Evolutionary conservation across 2,888 invertebrate genomes (phyloP).

Genomic region (Cepaea hortensis): DNA sequence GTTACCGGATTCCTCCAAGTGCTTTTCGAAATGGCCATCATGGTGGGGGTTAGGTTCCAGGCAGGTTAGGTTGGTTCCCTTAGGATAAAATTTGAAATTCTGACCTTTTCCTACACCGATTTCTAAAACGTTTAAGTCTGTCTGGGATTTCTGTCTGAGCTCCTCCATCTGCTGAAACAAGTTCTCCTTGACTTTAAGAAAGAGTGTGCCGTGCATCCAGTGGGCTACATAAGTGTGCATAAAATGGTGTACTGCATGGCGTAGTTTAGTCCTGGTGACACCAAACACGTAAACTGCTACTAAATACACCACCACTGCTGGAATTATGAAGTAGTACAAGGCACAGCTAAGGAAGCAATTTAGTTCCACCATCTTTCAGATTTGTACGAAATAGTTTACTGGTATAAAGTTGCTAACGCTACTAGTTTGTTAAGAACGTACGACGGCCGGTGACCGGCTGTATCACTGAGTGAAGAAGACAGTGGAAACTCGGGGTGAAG

Average conservation of each 20-base stretch:
- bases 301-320: neutral
- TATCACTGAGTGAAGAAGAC: too few relatives aligned
- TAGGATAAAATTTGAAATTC: slow-evolving; percentile 68
- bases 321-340: slow-evolving; percentile 17
- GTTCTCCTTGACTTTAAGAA: slow-evolving; percentile 29
- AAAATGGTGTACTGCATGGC: neutral
- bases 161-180: slow-evolving; percentile 36
- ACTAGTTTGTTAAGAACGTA: too few relatives aligned
- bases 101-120: slow-evolving; percentile 69
- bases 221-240: neutral
- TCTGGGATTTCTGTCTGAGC: neutral
- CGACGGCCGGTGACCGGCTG: too few relatives aligned
- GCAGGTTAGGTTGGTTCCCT: slow-evolving; percentile 59
- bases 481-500: too few relatives aligned
- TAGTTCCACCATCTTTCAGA: too few relatives aligned
- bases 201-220: slow-evolving; percentile 13
- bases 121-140: slow-evolving; percentile 60
- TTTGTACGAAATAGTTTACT: too few relatives aligned
- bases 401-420: too few relatives aligned
- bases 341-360: neutral
- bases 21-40: slow-evolving; percentile 58
- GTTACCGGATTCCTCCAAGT: slow-evolving; percentile 52
- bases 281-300: slow-evolving; percentile 11
- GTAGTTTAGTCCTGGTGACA: slow-evolving; percentile 3
- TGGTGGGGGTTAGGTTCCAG: slow-evolving; percentile 70